Evolutionary conservation across 2,797 vertebrate species (phyloP), one percentile per base, ranked within the genome.

Genomic region (Prionace glauca): DNA sequence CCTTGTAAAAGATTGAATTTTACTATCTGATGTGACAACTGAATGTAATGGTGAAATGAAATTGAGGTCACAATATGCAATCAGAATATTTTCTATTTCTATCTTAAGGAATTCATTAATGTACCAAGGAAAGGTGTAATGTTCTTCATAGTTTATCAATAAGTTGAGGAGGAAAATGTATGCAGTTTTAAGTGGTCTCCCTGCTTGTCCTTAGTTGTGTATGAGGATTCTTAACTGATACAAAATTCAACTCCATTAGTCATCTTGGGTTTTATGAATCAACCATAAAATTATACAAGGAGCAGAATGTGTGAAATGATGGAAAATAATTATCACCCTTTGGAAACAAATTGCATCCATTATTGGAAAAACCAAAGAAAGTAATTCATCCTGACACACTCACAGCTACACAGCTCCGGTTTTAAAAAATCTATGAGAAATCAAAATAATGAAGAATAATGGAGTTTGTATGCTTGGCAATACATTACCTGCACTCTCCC

Each of bases 361-460:
- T 92, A 92, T 92, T 41, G 90, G 65, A 69, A 92, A 67, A 69
- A 69, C 0, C 90, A 92, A 41, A n/a, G 60, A 62, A 90, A n/a
- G 29, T 67, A 69, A 92, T 92, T 92, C 24, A 41, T 69, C n/a
- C n/a, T 92, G 90, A 92, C 67, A 7, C 90, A 67, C 62, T 92
- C 32, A 67, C 62, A 36, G n/a, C 18, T 67, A 36, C n/a, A 92
- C n/a, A 24, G 62, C 62, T 65, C 90, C 62, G 24, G 62, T 67
- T 92, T 92, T 69, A 26, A 92, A 92, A 3, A 92, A 8, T 20
- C 36, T 69, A 69, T 69, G 69, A 65, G 65, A 92, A 92, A 24
- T 92, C 90, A 36, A 92, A 69, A 60, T 65, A 91, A 91, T 65
- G 60, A 65, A 20, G 60, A 91, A 69, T 69, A 90, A 90, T 90